Percentiles rank a stretch among this genome's conserved stretches.
Evolutionary conservation across 2,113 vertebrate genomes (phyloP).

Genomic region (Mormyrus iriodes): DNA sequence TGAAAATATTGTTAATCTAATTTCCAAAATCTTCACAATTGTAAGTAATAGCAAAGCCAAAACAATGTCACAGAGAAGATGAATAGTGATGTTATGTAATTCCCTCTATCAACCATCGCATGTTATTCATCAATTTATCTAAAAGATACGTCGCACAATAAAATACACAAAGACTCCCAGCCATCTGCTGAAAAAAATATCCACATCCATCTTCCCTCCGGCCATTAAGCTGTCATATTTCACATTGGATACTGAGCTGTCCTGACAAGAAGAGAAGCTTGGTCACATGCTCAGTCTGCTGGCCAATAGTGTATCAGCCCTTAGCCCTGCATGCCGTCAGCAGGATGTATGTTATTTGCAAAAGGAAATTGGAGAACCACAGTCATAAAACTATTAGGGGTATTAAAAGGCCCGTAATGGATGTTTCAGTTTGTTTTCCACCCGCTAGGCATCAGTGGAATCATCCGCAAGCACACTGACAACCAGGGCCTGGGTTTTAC

Average conservation of each 20-base stretch:
- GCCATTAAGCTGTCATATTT: conserved; percentile 2
- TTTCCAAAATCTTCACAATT: not conserved
- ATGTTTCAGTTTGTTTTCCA: conserved; percentile 8
- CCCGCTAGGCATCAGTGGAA: not conserved
- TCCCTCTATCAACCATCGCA: not conserved
- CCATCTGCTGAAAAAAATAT: not conserved
- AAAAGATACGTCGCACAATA: not conserved
- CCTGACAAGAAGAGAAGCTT: not conserved
- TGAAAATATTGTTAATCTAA: not conserved
- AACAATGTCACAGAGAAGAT: not conserved
- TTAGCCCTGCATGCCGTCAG: not conserved
- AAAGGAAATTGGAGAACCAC: conserved; percentile 38
- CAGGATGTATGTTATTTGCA: conserved; percentile 41
- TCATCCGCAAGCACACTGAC: not conserved
- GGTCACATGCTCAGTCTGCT: not conserved
- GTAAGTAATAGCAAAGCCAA: not conserved
- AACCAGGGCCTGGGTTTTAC: not conserved
- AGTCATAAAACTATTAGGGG: conserved; percentile 35
- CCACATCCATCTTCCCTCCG: not conserved
- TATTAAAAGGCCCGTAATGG: not conserved
- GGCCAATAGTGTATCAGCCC: not conserved
- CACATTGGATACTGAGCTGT: not conserved
- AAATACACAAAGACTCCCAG: conserved; percentile 1
- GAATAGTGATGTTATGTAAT: not conserved
- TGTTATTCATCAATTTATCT: not conserved